These are phyloP conservation scores for Nematostella vectensis DNA, from an alignment of 92 coral and sea anemone genomes.

Conservation along the genomic window DNA sequence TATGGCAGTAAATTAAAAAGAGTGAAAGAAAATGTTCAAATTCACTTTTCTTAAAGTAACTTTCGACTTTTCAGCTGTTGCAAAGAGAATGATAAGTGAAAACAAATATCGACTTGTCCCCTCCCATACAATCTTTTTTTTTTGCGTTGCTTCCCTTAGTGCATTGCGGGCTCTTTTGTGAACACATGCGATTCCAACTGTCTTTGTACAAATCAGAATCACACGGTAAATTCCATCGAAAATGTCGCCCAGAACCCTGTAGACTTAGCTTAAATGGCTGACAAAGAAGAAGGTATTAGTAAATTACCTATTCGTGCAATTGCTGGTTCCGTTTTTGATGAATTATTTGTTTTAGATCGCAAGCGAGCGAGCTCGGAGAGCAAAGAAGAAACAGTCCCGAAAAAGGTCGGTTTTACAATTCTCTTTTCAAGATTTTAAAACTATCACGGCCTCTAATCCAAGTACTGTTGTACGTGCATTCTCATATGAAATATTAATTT, in stretches of 20 bases:
- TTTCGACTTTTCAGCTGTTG: too few species aligned
- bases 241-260: slow-evolving; percentile 27
- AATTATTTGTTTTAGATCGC: slow-evolving; percentile 48
- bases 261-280: slow-evolving; percentile 52
- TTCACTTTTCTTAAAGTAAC: too few species aligned
- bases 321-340: too few species aligned
- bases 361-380: slow-evolving; percentile 48
- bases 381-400: slow-evolving; percentile 55
- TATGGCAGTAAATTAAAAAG: too few species aligned
- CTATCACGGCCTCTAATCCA: not conserved
- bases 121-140: not conserved
- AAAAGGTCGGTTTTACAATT: slow-evolving; percentile 48
- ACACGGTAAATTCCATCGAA: slow-evolving; percentile 5
- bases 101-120: too few species aligned
- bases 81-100: too few species aligned
- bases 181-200: slow-evolving; percentile 30
- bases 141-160: slow-evolving; percentile 12
- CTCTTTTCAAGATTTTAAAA: not conserved
- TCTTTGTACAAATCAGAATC: slow-evolving; percentile 4
- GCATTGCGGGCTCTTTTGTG: slow-evolving; percentile 24
- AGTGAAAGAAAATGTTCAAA: too few species aligned
- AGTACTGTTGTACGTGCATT: not conserved
- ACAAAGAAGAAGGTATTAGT: slow-evolving; percentile 62
- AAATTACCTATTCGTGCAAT: too few species aligned
- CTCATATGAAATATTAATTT: not conserved